Base-by-base conservation (phyloP, 1,140 invertebrate species). In the Aphaenogaster ashmeadi region DNA sequence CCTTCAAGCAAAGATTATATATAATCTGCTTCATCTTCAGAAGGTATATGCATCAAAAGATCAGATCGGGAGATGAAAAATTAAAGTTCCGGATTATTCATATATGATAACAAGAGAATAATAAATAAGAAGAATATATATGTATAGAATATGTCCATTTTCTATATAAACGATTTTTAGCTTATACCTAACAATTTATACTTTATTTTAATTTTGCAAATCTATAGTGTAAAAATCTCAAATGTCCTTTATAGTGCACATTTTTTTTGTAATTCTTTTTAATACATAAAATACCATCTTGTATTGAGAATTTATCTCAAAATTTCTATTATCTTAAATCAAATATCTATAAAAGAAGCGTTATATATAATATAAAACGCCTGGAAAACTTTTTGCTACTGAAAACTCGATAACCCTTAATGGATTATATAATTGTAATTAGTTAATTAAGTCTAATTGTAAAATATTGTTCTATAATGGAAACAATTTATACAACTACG, bases 21-120 rank as follows among this genome's bases (percentile, higher is more conserved):
- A 41, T 41, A 77, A n/a, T 41, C 44, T 52, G 7, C 9, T 27
- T 54, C 33, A 69, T 50, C 78, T 69, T 69, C 69, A n/a, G 64
- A 11, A 33, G 64, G 13, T 69, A 81, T 9, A n/a, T 6, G 13
- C 1, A 27, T 38, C 3, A 41, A 80, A 56, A 18, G 3, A 3
- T 13, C 1, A 27, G 9, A 69, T 38, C 78, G 13, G 3, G 11
- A 41, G 47, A 69, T 44, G 78, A 41, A 69, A 67, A 80, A 13
- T 69, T 69, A 9, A 67, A 52, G 13, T 81, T 41, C 15, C 2
- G 0, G 21, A 27, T 81, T 81, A 81, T 1, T 21, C 2, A 41
- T 69, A 27, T 27, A 11, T 2, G 47, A 27, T 74, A 36, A 80
- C 9, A 38, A 41, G 3, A 50, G 33, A 79, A 21, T 36, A 52